Conservation (phyloP, 2,888 invertebrate genomes). For the Choreutis nemorana region DNA sequence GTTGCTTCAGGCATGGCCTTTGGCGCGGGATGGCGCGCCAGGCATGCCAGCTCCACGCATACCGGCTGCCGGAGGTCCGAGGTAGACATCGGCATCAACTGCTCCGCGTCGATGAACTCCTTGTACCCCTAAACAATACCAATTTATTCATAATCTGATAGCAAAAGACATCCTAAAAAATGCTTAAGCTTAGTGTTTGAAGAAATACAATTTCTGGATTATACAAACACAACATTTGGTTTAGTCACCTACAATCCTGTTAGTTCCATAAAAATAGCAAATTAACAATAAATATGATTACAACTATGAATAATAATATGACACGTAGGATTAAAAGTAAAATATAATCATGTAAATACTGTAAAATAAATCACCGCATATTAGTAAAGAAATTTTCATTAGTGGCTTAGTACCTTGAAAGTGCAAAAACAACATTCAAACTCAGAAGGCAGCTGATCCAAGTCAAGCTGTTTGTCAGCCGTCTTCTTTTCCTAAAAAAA, state of each 20-base stretch:
- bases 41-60: slow-evolving; percentile 79
- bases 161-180: too few relatives aligned
- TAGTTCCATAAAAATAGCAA: too few relatives aligned
- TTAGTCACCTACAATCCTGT: too few relatives aligned
- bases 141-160: too few relatives aligned
- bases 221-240: too few relatives aligned
- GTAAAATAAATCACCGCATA: too few relatives aligned
- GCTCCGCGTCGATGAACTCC: slow-evolving; percentile 91
- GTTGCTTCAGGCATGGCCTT: slow-evolving; percentile 56
- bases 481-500: slow-evolving; percentile 74
- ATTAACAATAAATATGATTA: too few relatives aligned
- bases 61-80: slow-evolving; percentile 86
- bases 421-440: slow-evolving; percentile 98
- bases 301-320: slow-evolving; percentile 3
- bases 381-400: too few relatives aligned
- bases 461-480: slow-evolving; percentile 76
- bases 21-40: slow-evolving; percentile 67
- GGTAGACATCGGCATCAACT: slow-evolving; percentile 85
- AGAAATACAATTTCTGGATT: too few relatives aligned
- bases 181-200: too few relatives aligned
- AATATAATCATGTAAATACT: too few relatives aligned
- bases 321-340: not conserved
- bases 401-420: slow-evolving; percentile 80
- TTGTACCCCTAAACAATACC: slow-evolving; percentile 76
- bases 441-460: slow-evolving; percentile 92